Evolutionary conservation across 1,140 invertebrate genomes (phyloP), one percentile per base, ranked within the genome.

Genomic region (Drosophila tsacasi): DNA sequence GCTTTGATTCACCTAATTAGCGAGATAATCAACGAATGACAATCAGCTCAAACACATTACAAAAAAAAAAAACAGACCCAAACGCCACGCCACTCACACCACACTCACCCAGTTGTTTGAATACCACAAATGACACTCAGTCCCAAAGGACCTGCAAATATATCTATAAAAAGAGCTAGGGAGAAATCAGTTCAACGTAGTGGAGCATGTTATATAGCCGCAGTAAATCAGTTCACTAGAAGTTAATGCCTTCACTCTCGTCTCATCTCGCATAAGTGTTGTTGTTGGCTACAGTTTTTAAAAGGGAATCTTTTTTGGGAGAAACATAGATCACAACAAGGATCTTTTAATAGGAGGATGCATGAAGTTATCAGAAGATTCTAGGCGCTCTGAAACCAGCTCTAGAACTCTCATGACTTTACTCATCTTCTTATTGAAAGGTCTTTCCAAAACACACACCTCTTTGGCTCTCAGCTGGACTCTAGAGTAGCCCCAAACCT

Each of bases 1-100:
- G 86, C 85, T 90, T 90, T 82, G 79, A 91, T 71, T 84, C 85
- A 89, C 83, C 52, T 81, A 89, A 87, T 78, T 87, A 87, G 83
- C 84, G 68, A 89, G 76, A 83, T 66, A 61, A 52, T 74, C 71
- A 74, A 75, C 86, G 83, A 87, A 87, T 89, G 68, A 73, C 54
- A 78, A 68, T 63, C 69, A 81, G 39, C 66, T 65, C 54, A 76
- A 61, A 54, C 12, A 54, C 39, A 74, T 27, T 19, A 49, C n/a
- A 68, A 17, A 54, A 59, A n/a, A 25, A 68, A 17, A 54, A 59
- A n/a, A 25, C 42, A 55, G 17, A 54, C 0, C 46, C 54, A 35
- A 35, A 37, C 9, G 37, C 10, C 21, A 35, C 15, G 13, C 3
- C 13, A 68, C 72, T n/a, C n/a, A n/a, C 21, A 30, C 10, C 35